Base-by-base conservation (phyloP, 2,113 vertebrate genomes). In the Ammodytes dubius region DNA sequence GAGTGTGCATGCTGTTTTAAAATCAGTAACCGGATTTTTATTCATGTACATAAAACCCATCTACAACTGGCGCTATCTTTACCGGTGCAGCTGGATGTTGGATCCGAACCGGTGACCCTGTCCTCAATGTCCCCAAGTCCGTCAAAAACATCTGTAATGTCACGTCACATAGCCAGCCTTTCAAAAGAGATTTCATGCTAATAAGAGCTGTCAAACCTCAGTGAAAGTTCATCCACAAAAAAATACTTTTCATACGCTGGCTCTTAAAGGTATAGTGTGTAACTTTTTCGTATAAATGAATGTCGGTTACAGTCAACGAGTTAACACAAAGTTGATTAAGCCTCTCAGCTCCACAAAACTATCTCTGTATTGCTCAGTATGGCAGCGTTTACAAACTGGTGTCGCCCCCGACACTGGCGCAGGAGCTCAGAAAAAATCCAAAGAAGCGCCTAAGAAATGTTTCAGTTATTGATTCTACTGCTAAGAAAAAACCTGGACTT, bases 91-190 rank as follows among this genome's bases (percentile, higher is more conserved):
- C 75, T 56, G 58, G 40, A 52, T 11, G 61, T 65, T 76, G 72
- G 81, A 82, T 56, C 65, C 35, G 52, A 80, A 87, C 70, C 70
- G 53, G 27, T n/a, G 57, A 72, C 68, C 73, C 72, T 42, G 0
- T 12, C 63, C 35, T 60, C n/a, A 4, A 10, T 35, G 76, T 64
- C n/a, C 57, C 64, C 27, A 27, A 54, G 43, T 70, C 52, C 61
- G 76, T 19, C 54, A 81, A 74, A 80, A 87, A 74, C 84, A 86
- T 77, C 73, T 79, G 83, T 49, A 15, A 14, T 40, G 49, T 56
- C 50, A 12, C 14, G 4, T 68, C 66, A 65, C 35, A 53, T 50
- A 19, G 19, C 66, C 40, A 67, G 54, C 17, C n/a, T 39, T 27
- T 50, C 37, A 56, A 50, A 79, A 40, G 40, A 11, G 5, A 12